Conservation (phyloP, 2,888 invertebrate species). For the Andricus curvator region DNA sequence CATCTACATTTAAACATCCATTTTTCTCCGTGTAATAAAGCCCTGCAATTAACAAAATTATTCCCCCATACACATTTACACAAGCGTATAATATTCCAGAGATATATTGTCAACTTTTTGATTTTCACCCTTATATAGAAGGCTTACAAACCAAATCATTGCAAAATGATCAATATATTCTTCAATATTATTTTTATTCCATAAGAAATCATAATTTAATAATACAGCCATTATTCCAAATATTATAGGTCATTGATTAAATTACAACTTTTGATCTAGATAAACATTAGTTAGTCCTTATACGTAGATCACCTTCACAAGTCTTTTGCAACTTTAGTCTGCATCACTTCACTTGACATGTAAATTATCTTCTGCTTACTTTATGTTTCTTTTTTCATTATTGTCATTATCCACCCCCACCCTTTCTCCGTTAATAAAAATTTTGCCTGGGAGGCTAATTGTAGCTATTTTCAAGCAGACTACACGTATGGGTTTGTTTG, state of each 20-base stretch:
- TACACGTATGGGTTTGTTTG: neutral
- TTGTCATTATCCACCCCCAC: neutral
- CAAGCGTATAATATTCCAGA: too few relatives aligned
- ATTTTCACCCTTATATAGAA: too few relatives aligned
- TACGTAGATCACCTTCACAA: neutral
- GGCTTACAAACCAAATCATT: too few relatives aligned
- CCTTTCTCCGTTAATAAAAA: neutral
- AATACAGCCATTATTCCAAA: neutral
- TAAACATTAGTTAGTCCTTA: neutral
- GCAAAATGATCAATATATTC: too few relatives aligned
- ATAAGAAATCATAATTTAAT: neutral
- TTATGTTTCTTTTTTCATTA: neutral
- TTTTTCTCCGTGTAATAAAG: too few relatives aligned
- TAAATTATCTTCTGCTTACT: neutral
- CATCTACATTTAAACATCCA: too few relatives aligned
- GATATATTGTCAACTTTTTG: too few relatives aligned
- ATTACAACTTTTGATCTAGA: neutral
- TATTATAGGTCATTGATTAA: neutral
- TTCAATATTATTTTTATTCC: neutral
- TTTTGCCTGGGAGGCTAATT: neutral
- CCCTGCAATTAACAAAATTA: too few relatives aligned
- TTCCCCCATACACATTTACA: too few relatives aligned
- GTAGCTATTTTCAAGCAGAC: neutral
- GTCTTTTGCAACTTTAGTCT: neutral
- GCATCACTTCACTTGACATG: neutral